Conservation (phyloP, 2,888 invertebrate species). For the Theristus sp. region DNA sequence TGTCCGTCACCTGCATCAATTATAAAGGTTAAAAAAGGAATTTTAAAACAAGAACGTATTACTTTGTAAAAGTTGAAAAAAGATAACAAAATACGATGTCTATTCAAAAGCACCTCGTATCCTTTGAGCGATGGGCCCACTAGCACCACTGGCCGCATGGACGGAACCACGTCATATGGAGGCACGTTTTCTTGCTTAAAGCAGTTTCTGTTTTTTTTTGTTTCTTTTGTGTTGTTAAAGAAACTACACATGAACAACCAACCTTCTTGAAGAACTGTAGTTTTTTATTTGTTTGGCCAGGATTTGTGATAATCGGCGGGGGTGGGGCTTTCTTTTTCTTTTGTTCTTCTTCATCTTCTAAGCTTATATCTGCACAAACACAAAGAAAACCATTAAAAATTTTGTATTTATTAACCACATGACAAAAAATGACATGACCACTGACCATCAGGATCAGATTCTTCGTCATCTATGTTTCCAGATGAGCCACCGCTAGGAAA, state of each 20-base stretch:
- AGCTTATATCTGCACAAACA: background rate
- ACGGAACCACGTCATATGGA: slow-evolving; percentile 95
- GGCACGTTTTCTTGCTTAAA: slow-evolving; percentile 61
- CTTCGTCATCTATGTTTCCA: background rate
- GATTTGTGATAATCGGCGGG: background rate
- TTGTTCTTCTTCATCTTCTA: background rate
- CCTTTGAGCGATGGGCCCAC: slow-evolving; percentile 96
- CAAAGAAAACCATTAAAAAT: too few relatives aligned
- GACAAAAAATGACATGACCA: too few relatives aligned
- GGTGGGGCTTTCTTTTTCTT: background rate
- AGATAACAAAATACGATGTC: too few relatives aligned
- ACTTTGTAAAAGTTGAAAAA: background rate
- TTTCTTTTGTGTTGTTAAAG: too few relatives aligned
- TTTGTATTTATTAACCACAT: too few relatives aligned
- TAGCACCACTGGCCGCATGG: slow-evolving; percentile 91
- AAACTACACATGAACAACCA: too few relatives aligned
- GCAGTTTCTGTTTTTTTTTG: too few relatives aligned
- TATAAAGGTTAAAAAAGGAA: background rate
- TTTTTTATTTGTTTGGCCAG: slow-evolving; percentile 2
- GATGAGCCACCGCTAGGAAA: background rate
- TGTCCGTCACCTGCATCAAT: slow-evolving; percentile 56
- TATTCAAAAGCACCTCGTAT: slow-evolving; percentile 50
- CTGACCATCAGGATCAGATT: too few relatives aligned
- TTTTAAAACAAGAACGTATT: too few relatives aligned
- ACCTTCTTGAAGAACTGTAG: slow-evolving; percentile 9